A percentile compares a stretch with the other conserved stretches of the same genome.
phyloP scores from a whole-genome alignment of 2,888 invertebrate genomes.

The Colostygia pectinataria region DNA sequence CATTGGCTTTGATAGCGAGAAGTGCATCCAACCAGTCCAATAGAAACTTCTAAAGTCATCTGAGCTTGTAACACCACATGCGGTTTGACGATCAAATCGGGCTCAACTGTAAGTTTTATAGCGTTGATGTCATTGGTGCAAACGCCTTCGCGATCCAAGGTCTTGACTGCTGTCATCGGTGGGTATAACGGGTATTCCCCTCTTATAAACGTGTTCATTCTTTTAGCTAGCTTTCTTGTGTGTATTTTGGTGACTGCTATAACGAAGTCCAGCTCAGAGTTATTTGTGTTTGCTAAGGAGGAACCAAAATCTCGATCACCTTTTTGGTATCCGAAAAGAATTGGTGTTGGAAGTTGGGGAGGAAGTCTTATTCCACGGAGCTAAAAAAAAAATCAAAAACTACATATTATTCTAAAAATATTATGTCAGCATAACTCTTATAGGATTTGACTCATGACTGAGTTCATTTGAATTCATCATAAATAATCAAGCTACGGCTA shows the following conservation, averaged over 20 bases:
- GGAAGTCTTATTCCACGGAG: slow-evolving; percentile 51
- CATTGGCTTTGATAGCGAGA: slow-evolving; percentile 37
- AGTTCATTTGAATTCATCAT: too few species aligned
- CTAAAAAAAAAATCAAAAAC: too few species aligned
- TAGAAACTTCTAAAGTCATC: slow-evolving; percentile 65
- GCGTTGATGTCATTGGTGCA: slow-evolving; percentile 72
- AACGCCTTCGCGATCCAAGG: slow-evolving; percentile 46
- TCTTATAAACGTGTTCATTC: slow-evolving; percentile 49
- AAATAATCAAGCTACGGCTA: too few species aligned
- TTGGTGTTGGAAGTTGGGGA: slow-evolving; percentile 24
- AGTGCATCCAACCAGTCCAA: slow-evolving; percentile 68
- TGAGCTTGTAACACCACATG: slow-evolving; percentile 59
- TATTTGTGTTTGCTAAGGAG: slow-evolving; percentile 24
- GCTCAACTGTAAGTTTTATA: slow-evolving; percentile 42
- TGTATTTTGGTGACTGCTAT: slow-evolving; percentile 67
- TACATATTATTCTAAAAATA: neutral
- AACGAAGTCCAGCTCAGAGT: slow-evolving; percentile 50
- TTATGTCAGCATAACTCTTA: too few species aligned
- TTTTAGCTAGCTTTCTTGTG: slow-evolving; percentile 49
- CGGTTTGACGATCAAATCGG: slow-evolving; percentile 50
- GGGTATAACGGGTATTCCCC: slow-evolving; percentile 68
- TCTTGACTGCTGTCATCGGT: slow-evolving; percentile 37
- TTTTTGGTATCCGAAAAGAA: slow-evolving; percentile 59
- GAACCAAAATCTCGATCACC: slow-evolving; percentile 48
- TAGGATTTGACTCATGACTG: too few species aligned